Evolutionary conservation across 2,113 vertebrate genomes (phyloP).

Genomic region (Colossoma macropomum): DNA sequence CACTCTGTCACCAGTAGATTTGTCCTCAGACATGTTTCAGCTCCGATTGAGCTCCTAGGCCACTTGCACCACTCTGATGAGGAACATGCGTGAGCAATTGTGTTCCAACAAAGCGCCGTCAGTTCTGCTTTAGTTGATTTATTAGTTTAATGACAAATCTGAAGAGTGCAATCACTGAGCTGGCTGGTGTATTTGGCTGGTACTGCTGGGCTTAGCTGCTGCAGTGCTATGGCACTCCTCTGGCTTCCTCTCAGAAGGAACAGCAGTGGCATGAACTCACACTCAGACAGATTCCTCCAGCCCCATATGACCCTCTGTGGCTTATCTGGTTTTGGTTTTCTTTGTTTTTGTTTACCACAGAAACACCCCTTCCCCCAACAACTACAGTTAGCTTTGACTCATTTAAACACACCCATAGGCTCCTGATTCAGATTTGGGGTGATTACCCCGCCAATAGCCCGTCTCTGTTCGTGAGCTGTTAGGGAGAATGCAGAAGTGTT

Average conservation of each 20-base stretch:
- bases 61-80: constrained; percentile 27
- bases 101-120: constrained; percentile 21
- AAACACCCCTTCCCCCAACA: constrained; percentile 37
- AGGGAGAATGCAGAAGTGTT: constrained; percentile 34
- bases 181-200: not conserved
- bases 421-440: constrained; percentile 30
- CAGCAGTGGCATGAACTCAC: constrained; percentile 68
- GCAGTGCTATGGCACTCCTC: constrained; percentile 63
- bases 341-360: constrained; percentile 53
- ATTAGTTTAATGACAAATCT: constrained; percentile 20
- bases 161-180: constrained; percentile 8
- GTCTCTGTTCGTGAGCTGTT: constrained; percentile 16
- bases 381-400: constrained; percentile 43
- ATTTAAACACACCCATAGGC: constrained; percentile 30
- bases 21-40: constrained; percentile 32
- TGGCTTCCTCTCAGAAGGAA: constrained; percentile 56
- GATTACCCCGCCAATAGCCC: constrained; percentile 20
- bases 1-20: constrained; percentile 13
- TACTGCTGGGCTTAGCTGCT: not conserved
- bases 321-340: constrained; percentile 59
- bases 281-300: constrained; percentile 57
- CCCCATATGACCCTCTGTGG: constrained; percentile 54
- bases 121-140: constrained; percentile 15
- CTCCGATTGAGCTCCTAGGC: constrained; percentile 10
- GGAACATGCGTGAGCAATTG: constrained; percentile 10